Conservation (phyloP, 2,797 vertebrate genomes). For the Acrossocheilus fasciatus region DNA sequence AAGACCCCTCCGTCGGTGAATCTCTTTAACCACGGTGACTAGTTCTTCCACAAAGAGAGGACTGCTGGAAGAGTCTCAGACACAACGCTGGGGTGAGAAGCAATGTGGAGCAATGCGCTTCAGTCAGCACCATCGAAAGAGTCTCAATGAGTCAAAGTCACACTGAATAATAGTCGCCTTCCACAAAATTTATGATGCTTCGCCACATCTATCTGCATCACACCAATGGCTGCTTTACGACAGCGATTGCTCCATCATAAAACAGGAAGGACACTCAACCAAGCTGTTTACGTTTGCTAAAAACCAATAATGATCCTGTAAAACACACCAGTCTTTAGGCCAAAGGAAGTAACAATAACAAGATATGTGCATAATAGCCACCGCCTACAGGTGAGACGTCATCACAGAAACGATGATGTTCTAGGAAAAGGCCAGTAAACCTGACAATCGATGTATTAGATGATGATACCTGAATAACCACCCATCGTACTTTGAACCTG, state of each 20-base stretch:
- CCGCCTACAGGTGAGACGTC: background rate
- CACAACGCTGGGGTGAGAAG: background rate
- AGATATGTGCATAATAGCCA: background rate
- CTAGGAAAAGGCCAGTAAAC: conserved; percentile 1
- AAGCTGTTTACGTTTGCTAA: conserved; percentile 65
- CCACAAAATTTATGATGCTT: conserved; percentile 3
- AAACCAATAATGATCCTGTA: conserved; percentile 65
- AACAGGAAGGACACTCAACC: conserved; percentile 62
- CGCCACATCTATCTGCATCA: conserved; percentile 59
- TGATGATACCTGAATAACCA: background rate
- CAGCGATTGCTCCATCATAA: conserved; percentile 67
- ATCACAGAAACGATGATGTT: background rate
- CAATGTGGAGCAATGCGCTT: background rate
- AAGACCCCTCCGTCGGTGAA: conserved; percentile 63
- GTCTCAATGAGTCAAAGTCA: background rate
- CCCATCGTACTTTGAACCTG: background rate
- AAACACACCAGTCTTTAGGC: conserved; percentile 36
- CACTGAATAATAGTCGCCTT: background rate
- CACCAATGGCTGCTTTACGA: conserved; percentile 69
- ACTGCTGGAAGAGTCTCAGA: conserved; percentile 5
- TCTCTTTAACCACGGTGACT: conserved; percentile 54
- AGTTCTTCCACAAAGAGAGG: conserved; percentile 62
- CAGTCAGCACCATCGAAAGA: background rate
- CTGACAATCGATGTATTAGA: background rate
- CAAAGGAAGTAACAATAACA: background rate